Conservation (phyloP, 2,888 invertebrate species). For the Seladonia tumulorum region DNA sequence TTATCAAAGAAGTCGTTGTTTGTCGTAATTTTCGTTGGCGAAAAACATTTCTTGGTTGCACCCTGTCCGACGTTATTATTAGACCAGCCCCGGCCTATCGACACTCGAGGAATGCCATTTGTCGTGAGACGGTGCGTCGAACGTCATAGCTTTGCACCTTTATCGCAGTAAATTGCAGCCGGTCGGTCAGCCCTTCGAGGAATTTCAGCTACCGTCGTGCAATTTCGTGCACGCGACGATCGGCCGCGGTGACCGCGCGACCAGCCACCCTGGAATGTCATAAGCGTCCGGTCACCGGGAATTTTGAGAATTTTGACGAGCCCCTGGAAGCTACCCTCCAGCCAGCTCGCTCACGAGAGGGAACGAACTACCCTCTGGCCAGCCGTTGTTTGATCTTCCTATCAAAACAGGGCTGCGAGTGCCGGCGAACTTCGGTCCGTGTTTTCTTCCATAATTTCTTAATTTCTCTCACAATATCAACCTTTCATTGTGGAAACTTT, state of each 20-base stretch:
- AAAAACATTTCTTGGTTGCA: slow-evolving; percentile 15
- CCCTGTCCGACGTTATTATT: slow-evolving; percentile 50
- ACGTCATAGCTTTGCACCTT: slow-evolving; percentile 72
- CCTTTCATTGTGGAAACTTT: neutral
- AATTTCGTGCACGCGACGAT: slow-evolving; percentile 80
- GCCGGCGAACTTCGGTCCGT: neutral
- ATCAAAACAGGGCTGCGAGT: neutral
- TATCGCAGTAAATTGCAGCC: slow-evolving; percentile 71
- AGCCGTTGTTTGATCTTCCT: neutral
- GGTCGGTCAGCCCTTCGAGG: slow-evolving; percentile 71
- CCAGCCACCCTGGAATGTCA: slow-evolving; percentile 73
- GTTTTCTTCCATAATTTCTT: neutral
- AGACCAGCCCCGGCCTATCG: slow-evolving; percentile 38
- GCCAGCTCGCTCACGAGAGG: neutral
- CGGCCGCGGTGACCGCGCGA: slow-evolving; percentile 53
- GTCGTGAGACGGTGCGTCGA: slow-evolving; percentile 62
- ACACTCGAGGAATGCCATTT: slow-evolving; percentile 68
- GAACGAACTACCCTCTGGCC: slow-evolving; percentile 10
- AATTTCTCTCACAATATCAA: no score
- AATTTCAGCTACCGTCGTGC: slow-evolving; percentile 74
- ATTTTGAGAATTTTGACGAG: slow-evolving; percentile 73
- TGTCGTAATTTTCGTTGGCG: no score
- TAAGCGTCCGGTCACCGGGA: slow-evolving; percentile 69
- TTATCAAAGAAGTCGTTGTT: neutral
- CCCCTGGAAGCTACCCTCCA: neutral